Evolutionary conservation across 2,797 vertebrate genomes (phyloP), one percentile per base, ranked within the genome.

Genomic region (Rallus crepitans): DNA sequence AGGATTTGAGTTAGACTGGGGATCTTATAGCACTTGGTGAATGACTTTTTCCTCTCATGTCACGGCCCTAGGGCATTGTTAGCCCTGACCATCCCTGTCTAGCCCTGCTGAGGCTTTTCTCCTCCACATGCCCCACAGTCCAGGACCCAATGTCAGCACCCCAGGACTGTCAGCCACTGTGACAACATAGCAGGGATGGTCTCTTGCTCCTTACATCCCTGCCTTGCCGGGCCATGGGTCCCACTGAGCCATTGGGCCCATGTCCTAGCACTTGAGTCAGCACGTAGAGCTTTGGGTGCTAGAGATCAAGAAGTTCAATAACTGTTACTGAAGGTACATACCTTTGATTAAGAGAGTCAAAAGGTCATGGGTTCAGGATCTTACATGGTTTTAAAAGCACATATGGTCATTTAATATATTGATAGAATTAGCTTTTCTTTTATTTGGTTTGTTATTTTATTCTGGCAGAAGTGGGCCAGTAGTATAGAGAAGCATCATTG

Each of bases 241-340:
- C 12, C 3, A 2, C 3, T 0, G 0, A 27, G 21, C 23, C 1
- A 0, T 0, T 6, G 13, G 6, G 2, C 2, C 7, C 13, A 3
- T 0, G 11, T 31, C 6, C 17, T 35, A 33, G 10, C 10, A 6
- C 31, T 80, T 71, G 6, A 7, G 60, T 15, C 64, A 60, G 24
- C 19, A 35, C 31, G 12, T n/a, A 27, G 35, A n/a, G 10, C 27
- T 77, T 50, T 53, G 31, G 8, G 11, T 50, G 12, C 27, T 61
- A 28, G 11, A 28, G 35, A 52, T 31, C 17, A 73, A 53, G 52
- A 69, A 57, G 20, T 27, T 69, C 17, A 37, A 61, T 19, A 64
- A 8, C 17, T 87, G 14, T 21, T 52, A 15, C 3, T 65, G 69
- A 52, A 77, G 76, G 11, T 12, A 77, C 14, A 4, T 31, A 37